phyloP scores from a whole-genome alignment of 2,113 vertebrate species.

The Peromyscus californicus region DNA sequence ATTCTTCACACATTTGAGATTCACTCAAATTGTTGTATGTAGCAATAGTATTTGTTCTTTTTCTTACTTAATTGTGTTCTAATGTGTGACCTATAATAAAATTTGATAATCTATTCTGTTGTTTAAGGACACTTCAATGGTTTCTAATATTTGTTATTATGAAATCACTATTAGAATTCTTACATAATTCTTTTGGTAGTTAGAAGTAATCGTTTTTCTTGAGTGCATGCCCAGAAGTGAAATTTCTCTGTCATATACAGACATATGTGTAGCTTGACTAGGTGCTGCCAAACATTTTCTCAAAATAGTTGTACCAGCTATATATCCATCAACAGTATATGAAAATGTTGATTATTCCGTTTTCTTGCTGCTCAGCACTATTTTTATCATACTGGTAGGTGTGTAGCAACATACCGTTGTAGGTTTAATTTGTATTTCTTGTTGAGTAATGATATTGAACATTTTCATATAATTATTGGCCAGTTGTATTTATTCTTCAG shows the following conservation, averaged over 20 bases:
- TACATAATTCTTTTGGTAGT: constrained; percentile 5
- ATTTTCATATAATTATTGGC: not conserved
- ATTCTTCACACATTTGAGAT: not conserved
- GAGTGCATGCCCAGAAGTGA: not conserved
- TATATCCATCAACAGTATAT: not conserved
- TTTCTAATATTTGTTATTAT: constrained; percentile 15
- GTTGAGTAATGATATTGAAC: not conserved
- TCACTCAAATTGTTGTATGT: not conserved
- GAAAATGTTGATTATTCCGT: not conserved
- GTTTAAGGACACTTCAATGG: not conserved
- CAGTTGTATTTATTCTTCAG: not conserved
- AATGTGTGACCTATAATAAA: not conserved
- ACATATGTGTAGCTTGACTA: not conserved
- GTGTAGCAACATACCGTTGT: not conserved
- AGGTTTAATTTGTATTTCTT: constrained; percentile 13
- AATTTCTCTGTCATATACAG: constrained; percentile 33
- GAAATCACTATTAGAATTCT: constrained; percentile 16
- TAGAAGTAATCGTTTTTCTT: constrained; percentile 16
- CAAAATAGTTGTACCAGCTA: constrained; percentile 44
- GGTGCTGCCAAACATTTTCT: constrained; percentile 17
- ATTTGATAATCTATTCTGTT: not conserved
- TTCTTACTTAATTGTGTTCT: constrained; percentile 15
- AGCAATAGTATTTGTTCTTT: not conserved
- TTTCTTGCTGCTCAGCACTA: constrained; percentile 35
- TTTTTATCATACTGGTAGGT: not conserved